Evolutionary conservation across 2,797 vertebrate genomes (phyloP), one percentile per base, ranked within the genome.

Genomic region (Zonotrichia albicollis): DNA sequence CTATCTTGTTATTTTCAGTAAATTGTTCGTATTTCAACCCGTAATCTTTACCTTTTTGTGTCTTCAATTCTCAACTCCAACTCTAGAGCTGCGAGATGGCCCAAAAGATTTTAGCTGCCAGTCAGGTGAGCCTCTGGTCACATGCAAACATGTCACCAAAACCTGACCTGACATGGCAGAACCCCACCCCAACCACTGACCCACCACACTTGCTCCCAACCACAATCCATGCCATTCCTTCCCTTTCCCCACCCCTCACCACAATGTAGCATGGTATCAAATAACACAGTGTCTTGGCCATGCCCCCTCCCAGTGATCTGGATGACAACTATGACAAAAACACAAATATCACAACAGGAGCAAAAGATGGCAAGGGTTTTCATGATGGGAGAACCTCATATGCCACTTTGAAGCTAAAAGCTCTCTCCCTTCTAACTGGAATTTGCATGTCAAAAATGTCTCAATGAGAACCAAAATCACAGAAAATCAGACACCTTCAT

Each of bases 141-240:
- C 20, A 17, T 4, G 29, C 10, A 65, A 57, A 65, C 26, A 64
- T 6, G 23, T 48, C 50, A 46, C 50, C 34, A 74, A 74, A 34
- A 25, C 4, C 21, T 48, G 19, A 36, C 11, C 32, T 14, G 32
- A 34, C 17, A 51, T 20, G 16, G 29, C 23, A 83, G 42, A 19
- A 73, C 10, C 10, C 25, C 50, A 42, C 25, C 10, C 16, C 26
- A 65, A 48, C 29, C 48, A 21, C 46, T 43, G 46, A 36, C 9
- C 15, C 10, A 73, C n/a, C 30, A 34, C 0, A 0, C 11, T 6
- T 21, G 34, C 17, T 34, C 11, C 14, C 61, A 42, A 12, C 3
- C 8, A 46, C 2, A 57, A 66, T 26, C 32, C 26, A 26, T 8
- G 36, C 21, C 36, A 34, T 57, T 21, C 27, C 51, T 74, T 43